Evolutionary conservation across 2,888 invertebrate genomes (phyloP).

Genomic region (Ophion obscuratus): DNA sequence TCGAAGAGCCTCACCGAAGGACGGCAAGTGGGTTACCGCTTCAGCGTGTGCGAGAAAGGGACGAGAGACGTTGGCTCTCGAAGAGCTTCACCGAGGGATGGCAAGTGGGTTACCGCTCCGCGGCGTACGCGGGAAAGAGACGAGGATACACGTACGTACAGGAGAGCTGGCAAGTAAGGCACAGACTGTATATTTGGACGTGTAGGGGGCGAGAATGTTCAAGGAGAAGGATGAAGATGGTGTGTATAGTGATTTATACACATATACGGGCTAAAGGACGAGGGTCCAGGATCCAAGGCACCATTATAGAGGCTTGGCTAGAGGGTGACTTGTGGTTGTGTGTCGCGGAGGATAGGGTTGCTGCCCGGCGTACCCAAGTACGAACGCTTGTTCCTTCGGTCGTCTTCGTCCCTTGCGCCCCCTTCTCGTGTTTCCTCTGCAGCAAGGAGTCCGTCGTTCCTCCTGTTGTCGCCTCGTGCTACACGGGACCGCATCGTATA

Average conservation of each 20-base stretch:
- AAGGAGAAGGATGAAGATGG: constrained; percentile 44
- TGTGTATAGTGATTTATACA: constrained; percentile 38
- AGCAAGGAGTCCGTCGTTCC: constrained; percentile 46
- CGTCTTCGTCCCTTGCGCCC: constrained; percentile 52
- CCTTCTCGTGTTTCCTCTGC: constrained; percentile 24
- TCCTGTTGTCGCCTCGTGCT: constrained; percentile 43
- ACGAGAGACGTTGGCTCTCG: constrained; percentile 21
- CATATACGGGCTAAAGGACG: constrained; percentile 69
- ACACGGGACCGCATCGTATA: constrained; percentile 24
- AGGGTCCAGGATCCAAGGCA: constrained; percentile 68
- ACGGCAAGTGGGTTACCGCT: constrained; percentile 30
- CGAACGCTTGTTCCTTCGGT: constrained; percentile 46
- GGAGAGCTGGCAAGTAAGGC: constrained; percentile 24
- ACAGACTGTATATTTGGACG: neutral
- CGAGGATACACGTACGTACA: constrained; percentile 6
- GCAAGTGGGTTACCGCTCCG: constrained; percentile 23
- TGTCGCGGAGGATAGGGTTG: constrained; percentile 82
- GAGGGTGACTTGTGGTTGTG: constrained; percentile 82
- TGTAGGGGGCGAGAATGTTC: constrained; percentile 37
- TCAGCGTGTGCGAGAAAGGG: constrained; percentile 30
- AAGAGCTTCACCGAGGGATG: constrained; percentile 39
- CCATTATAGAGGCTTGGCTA: constrained; percentile 60
- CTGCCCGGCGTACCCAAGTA: constrained; percentile 61
- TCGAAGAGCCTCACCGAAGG: constrained; percentile 44
- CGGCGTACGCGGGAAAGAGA: constrained; percentile 24